Evolutionary conservation across 2,888 invertebrate species (phyloP).

Genomic region (Eristalis pertinax): DNA sequence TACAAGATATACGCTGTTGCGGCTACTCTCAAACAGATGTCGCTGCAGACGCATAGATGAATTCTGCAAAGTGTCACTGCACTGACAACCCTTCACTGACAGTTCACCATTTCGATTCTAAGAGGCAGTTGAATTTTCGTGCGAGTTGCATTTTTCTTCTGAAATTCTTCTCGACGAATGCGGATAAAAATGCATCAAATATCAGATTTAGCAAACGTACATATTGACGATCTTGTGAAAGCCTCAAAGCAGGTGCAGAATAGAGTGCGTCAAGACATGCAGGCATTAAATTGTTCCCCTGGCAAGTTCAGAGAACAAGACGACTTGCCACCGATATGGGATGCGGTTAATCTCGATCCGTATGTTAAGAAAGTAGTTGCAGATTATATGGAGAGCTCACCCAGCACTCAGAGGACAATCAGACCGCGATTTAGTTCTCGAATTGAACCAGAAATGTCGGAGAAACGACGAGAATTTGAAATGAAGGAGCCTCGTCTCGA

Average conservation of each 20-base stretch:
- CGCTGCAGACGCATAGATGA: too few relatives aligned
- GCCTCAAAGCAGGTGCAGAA: constrained; percentile 48
- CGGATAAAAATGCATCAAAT: constrained; percentile 7
- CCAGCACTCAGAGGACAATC: neutral
- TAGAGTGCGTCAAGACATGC: constrained; percentile 36
- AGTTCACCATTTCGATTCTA: neutral
- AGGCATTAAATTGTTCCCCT: neutral
- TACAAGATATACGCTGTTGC: too few relatives aligned
- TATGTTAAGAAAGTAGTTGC: constrained; percentile 9
- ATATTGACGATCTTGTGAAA: constrained; percentile 35
- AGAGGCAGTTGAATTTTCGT: too few relatives aligned
- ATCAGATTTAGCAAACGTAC: neutral
- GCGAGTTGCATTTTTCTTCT: neutral
- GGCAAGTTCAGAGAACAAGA: neutral
- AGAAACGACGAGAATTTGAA: neutral
- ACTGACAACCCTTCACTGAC: neutral
- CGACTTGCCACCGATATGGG: neutral
- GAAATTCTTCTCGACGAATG: neutral
- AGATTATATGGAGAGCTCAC: neutral
- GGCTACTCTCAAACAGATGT: too few relatives aligned
- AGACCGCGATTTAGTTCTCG: neutral
- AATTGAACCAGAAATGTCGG: neutral
- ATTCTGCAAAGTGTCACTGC: too few relatives aligned
- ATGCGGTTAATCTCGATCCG: neutral
- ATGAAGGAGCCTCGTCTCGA: too few relatives aligned